phyloP scores from a whole-genome alignment of 2,797 vertebrate species.

The Acipenser ruthenus region DNA sequence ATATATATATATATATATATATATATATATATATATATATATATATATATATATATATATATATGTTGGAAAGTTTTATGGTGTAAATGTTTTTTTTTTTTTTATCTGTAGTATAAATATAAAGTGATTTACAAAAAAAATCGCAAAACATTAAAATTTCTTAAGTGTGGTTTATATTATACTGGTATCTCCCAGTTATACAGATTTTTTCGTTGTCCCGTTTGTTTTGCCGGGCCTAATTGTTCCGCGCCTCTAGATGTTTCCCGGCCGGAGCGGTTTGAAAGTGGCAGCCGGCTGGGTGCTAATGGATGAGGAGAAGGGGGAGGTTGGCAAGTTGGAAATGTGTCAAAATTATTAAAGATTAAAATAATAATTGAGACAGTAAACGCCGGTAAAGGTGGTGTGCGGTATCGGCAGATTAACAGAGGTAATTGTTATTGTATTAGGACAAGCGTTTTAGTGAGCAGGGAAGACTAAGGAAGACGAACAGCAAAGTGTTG shows the following conservation, averaged over 20 bases:
- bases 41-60: too few species aligned
- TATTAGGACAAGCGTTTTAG: too few species aligned
- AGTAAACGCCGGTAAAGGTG: too few species aligned
- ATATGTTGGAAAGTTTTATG: too few species aligned
- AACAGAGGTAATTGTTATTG: too few species aligned
- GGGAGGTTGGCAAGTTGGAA: not conserved
- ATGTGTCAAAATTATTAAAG: not conserved
- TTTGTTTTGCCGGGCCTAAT: not conserved
- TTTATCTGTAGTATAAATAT: not conserved
- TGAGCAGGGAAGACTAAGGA: too few species aligned
- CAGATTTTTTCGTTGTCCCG: not conserved
- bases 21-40: too few species aligned
- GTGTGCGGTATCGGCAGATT: too few species aligned
- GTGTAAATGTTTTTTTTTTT: not conserved
- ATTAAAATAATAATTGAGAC: too few species aligned
- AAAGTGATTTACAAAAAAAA: too few species aligned
- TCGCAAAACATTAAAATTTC: not conserved
- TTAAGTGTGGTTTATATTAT: not conserved
- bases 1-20: not conserved
- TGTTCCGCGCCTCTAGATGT: too few species aligned
- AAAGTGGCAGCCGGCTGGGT: not conserved
- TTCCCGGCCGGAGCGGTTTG: not conserved
- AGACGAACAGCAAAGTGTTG: too few species aligned
- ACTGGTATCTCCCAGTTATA: not conserved
- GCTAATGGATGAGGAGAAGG: not conserved